Evolutionary conservation across 2,888 invertebrate genomes (phyloP), one percentile per base, ranked within the genome.

Genomic region (Spilosoma lubricipeda): DNA sequence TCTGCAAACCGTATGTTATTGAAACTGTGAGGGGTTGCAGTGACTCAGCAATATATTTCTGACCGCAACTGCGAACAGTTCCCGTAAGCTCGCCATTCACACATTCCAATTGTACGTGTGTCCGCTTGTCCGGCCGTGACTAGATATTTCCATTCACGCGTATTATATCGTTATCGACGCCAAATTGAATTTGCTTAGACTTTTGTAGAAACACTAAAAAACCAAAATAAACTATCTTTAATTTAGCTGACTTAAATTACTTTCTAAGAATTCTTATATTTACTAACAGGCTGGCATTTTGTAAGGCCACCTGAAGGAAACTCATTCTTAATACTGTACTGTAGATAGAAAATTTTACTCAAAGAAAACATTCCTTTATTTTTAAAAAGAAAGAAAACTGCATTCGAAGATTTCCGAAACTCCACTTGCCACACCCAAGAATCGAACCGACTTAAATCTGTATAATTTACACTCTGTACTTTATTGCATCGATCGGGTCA

Each of bases 41-140:
- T 88, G 86, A 87, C 74, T 86, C 87, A 82, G 86, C 88, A 75
- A 67, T 79, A 80, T 80, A 71, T 82, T 59, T 20, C 76, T 86
- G 84, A 83, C 81, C 85, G 13, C 80, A 73, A 83, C 85, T 78
- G 73, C 70, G 71, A 63, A 74, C 73, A 70, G 71, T 81, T 70
- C 77, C 76, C 69, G 77, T 77, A 81, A 81, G 81, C 80, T 77
- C 70, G 63, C 45, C 82, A 87, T 88, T 89, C 87, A 89, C 85
- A 86, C 84, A 77, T 77, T 69, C 45, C 76, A 77, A 82, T 87
- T 88, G 85, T 85, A 73, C 72, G 5, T 63, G 18, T 67, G 56
- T 67, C 33, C 59, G 70, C 45, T 63, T 66, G 66, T 66, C 66
- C 73, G 23, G 56, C 33, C 67, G 59, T 80, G 77, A 84, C 80